These are phyloP conservation scores for Strigamia transsilvanica DNA, from an alignment of 2,888 invertebrate genomes.

Conservation along the genomic window DNA sequence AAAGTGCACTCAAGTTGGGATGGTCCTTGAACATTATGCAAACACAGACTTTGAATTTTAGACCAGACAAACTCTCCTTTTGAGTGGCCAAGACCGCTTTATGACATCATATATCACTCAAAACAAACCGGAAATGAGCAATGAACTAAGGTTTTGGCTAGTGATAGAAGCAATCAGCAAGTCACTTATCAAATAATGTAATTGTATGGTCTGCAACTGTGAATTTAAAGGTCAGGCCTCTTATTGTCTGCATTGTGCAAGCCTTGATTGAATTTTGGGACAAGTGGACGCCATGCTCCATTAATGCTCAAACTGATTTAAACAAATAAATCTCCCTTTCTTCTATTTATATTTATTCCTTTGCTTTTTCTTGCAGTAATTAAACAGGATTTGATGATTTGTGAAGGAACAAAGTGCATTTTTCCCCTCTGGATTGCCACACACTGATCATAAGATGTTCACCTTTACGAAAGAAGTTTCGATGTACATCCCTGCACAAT, in stretches of 20 bases:
- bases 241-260: slow-evolving; percentile 16
- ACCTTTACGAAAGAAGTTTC: too few species aligned
- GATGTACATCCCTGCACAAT: too few species aligned
- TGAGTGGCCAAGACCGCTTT: slow-evolving; percentile 16
- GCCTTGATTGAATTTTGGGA: slow-evolving; percentile 22
- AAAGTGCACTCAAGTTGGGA: background rate
- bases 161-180: slow-evolving; percentile 30
- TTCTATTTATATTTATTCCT: background rate
- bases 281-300: slow-evolving; percentile 10
- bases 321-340: background rate
- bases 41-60: slow-evolving; percentile 30
- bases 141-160: background rate
- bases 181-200: slow-evolving; percentile 26
- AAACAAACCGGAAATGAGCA: slow-evolving; percentile 18
- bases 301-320: background rate
- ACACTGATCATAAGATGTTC: too few species aligned
- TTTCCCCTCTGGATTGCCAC: background rate
- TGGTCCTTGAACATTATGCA: slow-evolving; percentile 26
- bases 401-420: background rate
- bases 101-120: slow-evolving; percentile 26
- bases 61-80: background rate
- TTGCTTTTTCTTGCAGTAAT: background rate
- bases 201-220: slow-evolving; percentile 30
- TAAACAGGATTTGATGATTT: slow-evolving; percentile 8
- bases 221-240: background rate